Conservation (phyloP, 37 sponge, comb jelly and placozoan species). For the Chondrilla cf. caribensis region DNA sequence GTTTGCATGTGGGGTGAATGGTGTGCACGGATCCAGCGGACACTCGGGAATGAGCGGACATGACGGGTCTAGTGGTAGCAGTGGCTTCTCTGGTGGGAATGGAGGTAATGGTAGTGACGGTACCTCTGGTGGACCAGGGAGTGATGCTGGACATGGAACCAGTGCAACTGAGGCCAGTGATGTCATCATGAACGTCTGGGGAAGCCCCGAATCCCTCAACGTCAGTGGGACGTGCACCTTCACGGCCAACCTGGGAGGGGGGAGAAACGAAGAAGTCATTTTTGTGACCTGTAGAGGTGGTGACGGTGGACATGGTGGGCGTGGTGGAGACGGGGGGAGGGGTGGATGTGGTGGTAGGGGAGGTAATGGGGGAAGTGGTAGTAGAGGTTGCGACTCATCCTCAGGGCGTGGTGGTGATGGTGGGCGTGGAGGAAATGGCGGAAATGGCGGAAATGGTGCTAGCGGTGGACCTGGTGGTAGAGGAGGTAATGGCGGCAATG, state of each 20-base stretch:
- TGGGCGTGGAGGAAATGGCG: constrained; percentile 75
- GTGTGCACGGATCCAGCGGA: constrained; percentile 35
- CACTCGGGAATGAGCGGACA: constrained; percentile 37
- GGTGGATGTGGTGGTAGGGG: constrained; percentile 72
- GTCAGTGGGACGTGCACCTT: constrained; percentile 42
- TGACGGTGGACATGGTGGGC: constrained; percentile 73
- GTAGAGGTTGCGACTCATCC: constrained; percentile 34
- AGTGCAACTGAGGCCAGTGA: constrained; percentile 81
- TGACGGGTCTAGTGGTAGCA: constrained; percentile 27
- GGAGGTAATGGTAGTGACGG: constrained; percentile 66
- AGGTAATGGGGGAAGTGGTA: constrained; percentile 52
- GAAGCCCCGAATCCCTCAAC: constrained; percentile 46
- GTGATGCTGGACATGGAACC: constrained; percentile 36
- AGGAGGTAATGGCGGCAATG: constrained; percentile 70
- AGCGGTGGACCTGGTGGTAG: constrained; percentile 56
- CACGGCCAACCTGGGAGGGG: constrained; percentile 58
- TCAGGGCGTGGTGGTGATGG: constrained; percentile 65
- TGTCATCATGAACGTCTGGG: constrained; percentile 43
- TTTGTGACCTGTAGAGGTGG: constrained; percentile 74
- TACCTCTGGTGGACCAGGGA: constrained; percentile 53
- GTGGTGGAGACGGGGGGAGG: constrained; percentile 71
- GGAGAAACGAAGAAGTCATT: constrained; percentile 47
- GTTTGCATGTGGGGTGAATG: constrained; percentile 53
- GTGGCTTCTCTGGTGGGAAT: constrained; percentile 26
- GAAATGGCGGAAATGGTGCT: constrained; percentile 74